phyloP scores from a whole-genome alignment of 2,888 invertebrate genomes.

The Strigamia transsilvanica region DNA sequence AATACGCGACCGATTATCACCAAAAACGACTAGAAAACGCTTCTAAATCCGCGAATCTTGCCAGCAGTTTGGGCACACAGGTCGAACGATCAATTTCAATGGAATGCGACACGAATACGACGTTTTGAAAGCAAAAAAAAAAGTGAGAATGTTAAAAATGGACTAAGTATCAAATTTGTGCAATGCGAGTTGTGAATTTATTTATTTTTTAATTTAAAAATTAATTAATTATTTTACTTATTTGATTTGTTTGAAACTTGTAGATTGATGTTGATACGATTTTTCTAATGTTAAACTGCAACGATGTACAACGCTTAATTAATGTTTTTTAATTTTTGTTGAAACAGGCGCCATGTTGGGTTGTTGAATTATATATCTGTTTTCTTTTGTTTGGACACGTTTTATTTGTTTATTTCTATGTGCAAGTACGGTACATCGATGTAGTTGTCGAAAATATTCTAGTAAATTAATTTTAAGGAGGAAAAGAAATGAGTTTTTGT shows the following conservation, averaged over 20 bases:
- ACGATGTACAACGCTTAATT: background rate
- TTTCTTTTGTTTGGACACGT: background rate
- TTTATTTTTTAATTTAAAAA: background rate
- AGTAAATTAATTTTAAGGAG: background rate
- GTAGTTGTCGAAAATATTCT: background rate
- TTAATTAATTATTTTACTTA: background rate
- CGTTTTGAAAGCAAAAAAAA: constrained; percentile 52
- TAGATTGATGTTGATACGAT: background rate
- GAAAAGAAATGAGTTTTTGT: background rate
- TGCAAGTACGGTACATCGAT: constrained; percentile 16
- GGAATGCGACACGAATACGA: constrained; percentile 56
- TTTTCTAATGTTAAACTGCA: background rate
- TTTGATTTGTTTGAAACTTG: background rate
- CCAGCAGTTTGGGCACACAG: constrained; percentile 62
- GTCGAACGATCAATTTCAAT: constrained; percentile 56
- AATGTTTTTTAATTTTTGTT: background rate
- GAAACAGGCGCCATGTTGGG: background rate
- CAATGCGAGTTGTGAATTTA: constrained; percentile 3
- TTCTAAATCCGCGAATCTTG: constrained; percentile 70
- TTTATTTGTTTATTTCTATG: background rate
- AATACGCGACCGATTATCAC: constrained; percentile 83
- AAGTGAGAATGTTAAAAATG: background rate
- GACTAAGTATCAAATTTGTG: constrained; percentile 2
- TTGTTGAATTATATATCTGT: background rate
- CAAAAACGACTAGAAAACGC: constrained; percentile 72